Evolutionary conservation across 2,797 vertebrate genomes (phyloP), one percentile per base, ranked within the genome.

Genomic region (Schizopygopsis pylzovi): DNA sequence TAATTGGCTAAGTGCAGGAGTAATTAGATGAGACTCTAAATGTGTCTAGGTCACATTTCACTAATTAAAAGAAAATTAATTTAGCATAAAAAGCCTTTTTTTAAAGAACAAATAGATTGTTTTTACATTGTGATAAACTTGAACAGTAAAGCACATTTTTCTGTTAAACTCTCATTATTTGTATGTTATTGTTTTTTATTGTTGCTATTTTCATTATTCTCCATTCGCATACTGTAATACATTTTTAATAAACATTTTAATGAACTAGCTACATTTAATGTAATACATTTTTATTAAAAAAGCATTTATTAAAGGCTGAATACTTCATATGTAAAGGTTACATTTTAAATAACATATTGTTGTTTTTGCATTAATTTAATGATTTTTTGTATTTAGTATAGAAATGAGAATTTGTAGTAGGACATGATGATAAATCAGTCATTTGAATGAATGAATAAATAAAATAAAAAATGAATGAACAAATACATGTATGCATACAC

Each of bases 1-100:
- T 94, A 96, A 96, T 95, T 93, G 94, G 92, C 90, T 93, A 93
- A 95, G 93, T 93, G 92, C 94, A 95, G 93, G 91, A 92, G 95
- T 97, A 96, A 97, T 65, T 47, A 41, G 78, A 47, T 22, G 41
- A 83, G 28, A 47, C 54, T 75, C 25, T 10, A 83, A 83, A 72
- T n/a, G 59, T 18, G 39, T 33, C 37, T 41, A 43, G 67, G 80
- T 59, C 49, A 63, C 20, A 67, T 83, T 83, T 25, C 20, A 47
- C 10, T 25, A 76, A 73, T 63, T 3, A 41, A 3, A n/a, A 39
- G 4, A 16, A 68, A 67, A 63, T 63, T 37, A 16, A 83, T 49
- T 73, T 63, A 4, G 54, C 70, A 61, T 13, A 73, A 13, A 73
- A 45, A 3, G 2, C 10, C 1, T 67, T 12, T 65, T 76, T 56